Conservation (phyloP, 2,888 invertebrate genomes). For the Chironomus tentans region DNA sequence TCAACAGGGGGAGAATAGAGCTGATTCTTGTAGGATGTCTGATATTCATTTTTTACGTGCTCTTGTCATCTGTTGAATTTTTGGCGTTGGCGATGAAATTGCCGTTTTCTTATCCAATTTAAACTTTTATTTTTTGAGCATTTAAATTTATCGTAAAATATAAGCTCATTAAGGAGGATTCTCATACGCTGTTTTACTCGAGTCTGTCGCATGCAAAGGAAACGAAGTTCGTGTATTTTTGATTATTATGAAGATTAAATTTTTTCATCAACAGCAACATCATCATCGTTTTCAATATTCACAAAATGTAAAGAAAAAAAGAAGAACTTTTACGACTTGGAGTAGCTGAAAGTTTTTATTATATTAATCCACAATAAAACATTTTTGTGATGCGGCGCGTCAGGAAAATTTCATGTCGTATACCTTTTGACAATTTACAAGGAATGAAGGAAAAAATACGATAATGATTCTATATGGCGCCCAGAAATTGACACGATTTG, state of each 20-base stretch:
- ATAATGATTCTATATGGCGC: background rate
- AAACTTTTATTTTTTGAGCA: background rate
- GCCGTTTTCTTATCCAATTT: no score
- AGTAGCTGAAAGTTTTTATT: background rate
- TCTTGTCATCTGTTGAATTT: background rate
- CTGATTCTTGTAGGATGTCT: no score
- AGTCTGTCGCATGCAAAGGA: background rate
- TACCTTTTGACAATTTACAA: background rate
- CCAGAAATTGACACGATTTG: background rate
- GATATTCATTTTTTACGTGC: no score
- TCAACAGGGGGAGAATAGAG: no score
- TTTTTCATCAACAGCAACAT: no score
- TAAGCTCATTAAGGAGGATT: background rate
- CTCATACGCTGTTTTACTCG: background rate
- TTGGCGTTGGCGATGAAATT: background rate
- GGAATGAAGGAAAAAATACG: no score
- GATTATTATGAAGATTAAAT: no score
- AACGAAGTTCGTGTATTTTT: no score
- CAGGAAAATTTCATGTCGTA: background rate
- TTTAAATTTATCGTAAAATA: background rate
- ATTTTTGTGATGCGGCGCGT: background rate
- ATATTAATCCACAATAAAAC: background rate
- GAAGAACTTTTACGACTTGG: no score
- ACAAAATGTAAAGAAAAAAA: no score
- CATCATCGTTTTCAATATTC: no score